Base-by-base conservation (phyloP, 2,888 invertebrate genomes). In the Tinea pellionella region DNA sequence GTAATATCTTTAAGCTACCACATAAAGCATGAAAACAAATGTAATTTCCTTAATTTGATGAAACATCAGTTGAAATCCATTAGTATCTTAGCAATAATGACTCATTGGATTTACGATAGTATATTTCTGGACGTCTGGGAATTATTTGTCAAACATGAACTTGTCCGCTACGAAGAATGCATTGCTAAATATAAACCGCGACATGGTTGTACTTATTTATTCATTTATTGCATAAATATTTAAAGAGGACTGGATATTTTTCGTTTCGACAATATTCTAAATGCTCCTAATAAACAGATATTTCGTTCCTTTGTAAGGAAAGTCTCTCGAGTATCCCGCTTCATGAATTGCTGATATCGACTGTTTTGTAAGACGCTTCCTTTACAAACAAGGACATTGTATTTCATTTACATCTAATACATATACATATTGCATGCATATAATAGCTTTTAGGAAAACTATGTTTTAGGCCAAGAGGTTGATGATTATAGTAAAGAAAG, bases 91-190 rank as follows among this genome's bases (percentile, higher is more conserved):
- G 51, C 53, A 58, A 61, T 62, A 43, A 60, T 80, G 80, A 81
- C 65, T 78, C 80, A 79, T 73, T 70, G 67, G 63, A 63, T 68
- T 67, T 68, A 67, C 67, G 69, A 24, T 19, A 68, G 71, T 75
- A 73, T 80, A 81, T 85, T 84, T 82, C 67, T 68, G 75, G 77
- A 66, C 75, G 81, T 82, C 81, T 83, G 79, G 72, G 74, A 75
- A 79, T 79, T 74, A 76, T 71, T 71, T 70, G 53, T 18, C 53
- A 53, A 53, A 53, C 11, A 9, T 53, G 16, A 53, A 24, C 53
- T 53, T 53, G 24, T n/a, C 24, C 24, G 53, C 24, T 24, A 53
- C 53, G 18, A 24, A n/a, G 15, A 9, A 18, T 18, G 16, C 9
- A 4, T 15, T 2, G 47, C 47, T 47, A 47, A 47, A 15, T 47